Evolutionary conservation across 2,113 vertebrate genomes (phyloP), one percentile per base, ranked within the genome.

Genomic region (Cyprinus carpio): DNA sequence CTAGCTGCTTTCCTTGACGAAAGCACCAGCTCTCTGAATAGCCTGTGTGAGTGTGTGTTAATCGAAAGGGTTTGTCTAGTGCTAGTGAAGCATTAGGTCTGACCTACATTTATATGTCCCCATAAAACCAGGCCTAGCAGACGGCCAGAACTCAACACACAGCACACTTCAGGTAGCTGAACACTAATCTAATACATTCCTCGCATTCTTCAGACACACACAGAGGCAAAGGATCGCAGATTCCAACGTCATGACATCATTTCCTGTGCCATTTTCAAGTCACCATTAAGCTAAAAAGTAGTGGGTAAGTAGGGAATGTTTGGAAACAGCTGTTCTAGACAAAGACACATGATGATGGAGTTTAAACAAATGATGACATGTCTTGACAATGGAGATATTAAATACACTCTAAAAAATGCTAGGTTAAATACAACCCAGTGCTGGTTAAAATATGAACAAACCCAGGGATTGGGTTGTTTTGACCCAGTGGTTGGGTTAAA

Each of bases 21-120:
- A 60, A 84, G 12, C 58, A 56, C 16, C 46, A 60, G 25, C 51
- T 18, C 58, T 51, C 81, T 83, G n/a, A 43, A 58, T 40, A 75
- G 43, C 58, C 58, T 40, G 87, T 43, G 74, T 81, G 77, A 84
- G n/a, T 51, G 71, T 31, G 75, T 46, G 56, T 80, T 75, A 81
- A 83, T 64, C 37, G 69, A 34, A 88, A 82, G 82, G 77, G 76
- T 46, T 90, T 49, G 65, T 87, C 37, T 75, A 60, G 71, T 87
- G 88, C 92, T 86, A 90, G 85, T 87, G 83, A 89, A 89, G 89
- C 85, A 83, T 77, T 20, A 69, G 87, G 88, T 91, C 85, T 94
- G 92, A 92, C 92, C 93, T 90, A 93, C 90, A 93, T 94, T 92
- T 88, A 90, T 83, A 81, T 58, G 87, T 67, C 89, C 86, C 91